These are phyloP conservation scores for Steinernema scapterisci DNA, from an alignment of 2,888 invertebrate species.

Conservation along the genomic window DNA sequence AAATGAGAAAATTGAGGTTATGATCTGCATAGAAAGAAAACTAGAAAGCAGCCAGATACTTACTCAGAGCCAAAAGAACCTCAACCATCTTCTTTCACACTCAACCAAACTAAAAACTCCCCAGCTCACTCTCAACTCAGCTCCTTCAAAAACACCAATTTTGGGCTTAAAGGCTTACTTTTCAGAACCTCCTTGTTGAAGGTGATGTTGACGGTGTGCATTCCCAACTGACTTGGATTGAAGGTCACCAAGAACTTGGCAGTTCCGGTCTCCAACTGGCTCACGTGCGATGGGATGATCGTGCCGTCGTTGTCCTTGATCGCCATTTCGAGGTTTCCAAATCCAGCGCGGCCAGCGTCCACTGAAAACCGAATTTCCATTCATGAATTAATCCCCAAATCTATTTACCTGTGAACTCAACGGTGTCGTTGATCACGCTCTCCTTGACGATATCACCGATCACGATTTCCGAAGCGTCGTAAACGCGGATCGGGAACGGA, in stretches of 20 bases:
- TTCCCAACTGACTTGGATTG: conserved; percentile 88
- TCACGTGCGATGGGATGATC: conserved; percentile 72
- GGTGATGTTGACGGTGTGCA: conserved; percentile 92
- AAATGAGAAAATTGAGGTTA: too few relatives aligned
- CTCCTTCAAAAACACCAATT: too few relatives aligned
- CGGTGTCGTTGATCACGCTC: conserved; percentile 79
- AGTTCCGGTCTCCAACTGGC: conserved; percentile 64
- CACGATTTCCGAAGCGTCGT: conserved; percentile 82
- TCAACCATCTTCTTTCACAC: background rate
- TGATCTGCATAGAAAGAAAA: too few relatives aligned
- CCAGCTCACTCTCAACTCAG: background rate
- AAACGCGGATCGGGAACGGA: conserved; percentile 64
- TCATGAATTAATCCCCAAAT: background rate
- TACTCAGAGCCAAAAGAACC: too few relatives aligned
- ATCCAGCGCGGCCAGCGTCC: conserved; percentile 93
- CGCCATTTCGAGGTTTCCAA: conserved; percentile 89
- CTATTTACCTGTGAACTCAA: conserved; percentile 64
- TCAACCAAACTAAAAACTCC: background rate
- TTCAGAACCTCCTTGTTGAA: conserved; percentile 83
- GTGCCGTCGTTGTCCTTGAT: conserved; percentile 85
- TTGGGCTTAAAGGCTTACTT: conserved; percentile 41
- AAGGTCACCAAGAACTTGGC: conserved; percentile 88
- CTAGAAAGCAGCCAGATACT: too few relatives aligned
- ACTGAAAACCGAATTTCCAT: conserved; percentile 71
- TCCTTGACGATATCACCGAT: conserved; percentile 88